Evolutionary conservation across 1,140 invertebrate genomes (phyloP).

Genomic region (Cryptotermes secundus): DNA sequence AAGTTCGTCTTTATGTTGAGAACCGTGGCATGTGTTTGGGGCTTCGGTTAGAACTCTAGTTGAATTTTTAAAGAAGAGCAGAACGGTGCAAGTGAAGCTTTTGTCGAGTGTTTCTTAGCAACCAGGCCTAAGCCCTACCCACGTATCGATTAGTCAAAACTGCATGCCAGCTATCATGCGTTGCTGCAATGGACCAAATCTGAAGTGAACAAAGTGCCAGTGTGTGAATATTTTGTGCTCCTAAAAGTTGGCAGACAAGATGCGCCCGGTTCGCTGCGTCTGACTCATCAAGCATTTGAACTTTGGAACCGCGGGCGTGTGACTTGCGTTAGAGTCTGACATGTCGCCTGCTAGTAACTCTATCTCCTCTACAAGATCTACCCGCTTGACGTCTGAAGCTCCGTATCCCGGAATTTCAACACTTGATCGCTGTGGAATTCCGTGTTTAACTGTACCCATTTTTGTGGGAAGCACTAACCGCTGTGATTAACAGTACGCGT

Average conservation of each 20-base stretch:
- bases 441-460: not conserved
- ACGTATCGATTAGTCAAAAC: slow-evolving; percentile 27
- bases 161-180: not conserved
- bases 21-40: not conserved
- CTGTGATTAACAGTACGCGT: not conserved
- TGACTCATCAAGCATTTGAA: not conserved
- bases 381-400: not conserved
- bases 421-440: too few species aligned
- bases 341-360: not conserved
- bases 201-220: not conserved
- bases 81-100: not conserved
- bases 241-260: not conserved
- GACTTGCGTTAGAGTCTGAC: not conserved
- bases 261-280: too few species aligned
- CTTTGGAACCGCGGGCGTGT: not conserved
- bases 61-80: not conserved
- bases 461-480: not conserved
- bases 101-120: slow-evolving; percentile 24
- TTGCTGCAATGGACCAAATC: not conserved
- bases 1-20: not conserved
- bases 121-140: slow-evolving; percentile 24
- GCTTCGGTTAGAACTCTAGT: not conserved
- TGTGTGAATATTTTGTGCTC: not conserved
- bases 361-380: not conserved
- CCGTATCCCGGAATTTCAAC: too few species aligned